Evolutionary conservation across 2,113 vertebrate species (phyloP), one percentile per base, ranked within the genome.

Genomic region (Nanorana parkeri): DNA sequence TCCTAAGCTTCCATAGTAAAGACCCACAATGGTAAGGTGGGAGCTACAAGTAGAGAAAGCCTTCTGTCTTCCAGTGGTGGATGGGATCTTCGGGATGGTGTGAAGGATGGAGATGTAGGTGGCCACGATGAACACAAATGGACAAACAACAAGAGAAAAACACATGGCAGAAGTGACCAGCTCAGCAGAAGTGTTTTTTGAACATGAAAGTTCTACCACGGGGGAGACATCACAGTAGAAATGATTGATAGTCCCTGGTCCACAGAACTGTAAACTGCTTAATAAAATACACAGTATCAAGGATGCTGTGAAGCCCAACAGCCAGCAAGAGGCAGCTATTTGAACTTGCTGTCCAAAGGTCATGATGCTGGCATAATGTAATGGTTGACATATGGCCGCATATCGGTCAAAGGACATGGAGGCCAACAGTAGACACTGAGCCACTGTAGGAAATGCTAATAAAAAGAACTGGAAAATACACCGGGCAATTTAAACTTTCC

Each of bases 1-100:
- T 3, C 51, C 68, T 7, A 83, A 51, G 0, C 74, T 78, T 0
- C 78, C 83, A 76, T 77, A 87, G 54, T 78, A 84, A 32, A 84
- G 26, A 21, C 32, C 69, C 67, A 85, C 72, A 8, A 58, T 17
- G 20, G 10, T 41, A 7, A 41, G 41, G 41, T 41, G 41, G 41
- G 41, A 41, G 8, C 41, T 41, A 41, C 41, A 41, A 41, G 41
- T 41, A 10, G 41, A 41, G 8, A 41, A 41, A 10, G 41, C 41
- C 41, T 41, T 41, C 20, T 58, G 17, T 58, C 55, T 58, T 15
- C 61, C 61, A 24, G 17, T 24, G 61, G 21, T 65, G 7, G 61
- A 65, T 4, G 23, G 23, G 23, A 65, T 28, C 61, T 65, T 23
- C 15, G 26, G 61, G 16, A 65, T 65, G n/a, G 23, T 65, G 21